phyloP scores from a whole-genome alignment of 2,797 vertebrate species.

The Momotus momota region DNA sequence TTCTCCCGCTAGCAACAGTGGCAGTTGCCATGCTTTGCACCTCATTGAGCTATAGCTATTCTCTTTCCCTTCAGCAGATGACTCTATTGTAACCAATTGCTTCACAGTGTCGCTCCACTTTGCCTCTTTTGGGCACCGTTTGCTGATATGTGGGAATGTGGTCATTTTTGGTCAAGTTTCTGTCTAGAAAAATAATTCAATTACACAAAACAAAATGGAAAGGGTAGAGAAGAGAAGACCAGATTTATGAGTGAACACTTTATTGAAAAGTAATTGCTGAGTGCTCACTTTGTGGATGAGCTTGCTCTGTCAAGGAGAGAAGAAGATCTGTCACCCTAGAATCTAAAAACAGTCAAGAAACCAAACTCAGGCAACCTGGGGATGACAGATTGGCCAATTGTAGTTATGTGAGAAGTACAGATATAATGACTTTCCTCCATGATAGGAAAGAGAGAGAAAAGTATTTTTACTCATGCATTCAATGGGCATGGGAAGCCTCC shows the following conservation, averaged over 20 bases:
- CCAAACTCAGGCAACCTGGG: constrained; percentile 38
- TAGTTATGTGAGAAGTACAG: background rate
- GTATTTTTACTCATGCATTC: background rate
- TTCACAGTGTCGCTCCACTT: background rate
- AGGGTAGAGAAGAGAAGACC: background rate
- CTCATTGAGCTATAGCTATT: fast-evolving
- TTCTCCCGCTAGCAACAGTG: background rate
- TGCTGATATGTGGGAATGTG: background rate
- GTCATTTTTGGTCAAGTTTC: background rate
- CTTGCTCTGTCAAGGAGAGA: background rate
- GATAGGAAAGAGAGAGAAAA: background rate
- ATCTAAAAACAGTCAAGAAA: constrained; percentile 28
- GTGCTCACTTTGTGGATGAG: background rate
- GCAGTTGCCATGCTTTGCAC: background rate
- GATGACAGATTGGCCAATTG: background rate
- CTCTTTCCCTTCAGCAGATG: background rate
- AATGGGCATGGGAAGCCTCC: background rate
- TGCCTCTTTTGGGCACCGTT: background rate
- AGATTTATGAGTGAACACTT: constrained; percentile 12
- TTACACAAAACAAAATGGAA: background rate
- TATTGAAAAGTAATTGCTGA: background rate
- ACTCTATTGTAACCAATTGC: background rate
- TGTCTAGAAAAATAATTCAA: background rate
- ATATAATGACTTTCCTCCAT: constrained; percentile 24
- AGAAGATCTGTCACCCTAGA: background rate